These are phyloP conservation scores for Mantis religiosa DNA, from an alignment of 2,888 invertebrate genomes.

Conservation along the genomic window DNA sequence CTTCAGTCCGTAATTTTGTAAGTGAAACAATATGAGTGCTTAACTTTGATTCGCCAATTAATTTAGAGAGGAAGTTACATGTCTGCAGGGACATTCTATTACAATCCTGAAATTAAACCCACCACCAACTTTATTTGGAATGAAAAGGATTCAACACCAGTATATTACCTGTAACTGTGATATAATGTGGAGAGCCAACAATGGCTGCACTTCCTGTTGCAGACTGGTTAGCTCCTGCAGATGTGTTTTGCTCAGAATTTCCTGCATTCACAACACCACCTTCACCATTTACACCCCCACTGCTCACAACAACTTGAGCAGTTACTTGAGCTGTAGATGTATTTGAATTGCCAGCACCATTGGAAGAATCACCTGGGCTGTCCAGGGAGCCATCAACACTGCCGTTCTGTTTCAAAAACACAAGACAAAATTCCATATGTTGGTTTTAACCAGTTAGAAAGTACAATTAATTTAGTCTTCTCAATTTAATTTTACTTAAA, in stretches of 20 bases:
- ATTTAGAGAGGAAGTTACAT: no score
- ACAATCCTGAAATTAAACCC: neutral
- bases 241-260: constrained; percentile 48
- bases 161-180: constrained; percentile 63
- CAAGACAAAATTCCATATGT: neutral
- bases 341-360: constrained; percentile 43
- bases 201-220: constrained; percentile 46
- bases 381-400: constrained; percentile 48
- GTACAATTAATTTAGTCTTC: no score
- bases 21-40: no score
- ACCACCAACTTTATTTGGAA: neutral
- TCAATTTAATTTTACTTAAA: no score
- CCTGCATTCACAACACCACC: constrained; percentile 35
- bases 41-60: no score
- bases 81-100: no score
- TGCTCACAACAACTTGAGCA: constrained; percentile 46
- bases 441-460: no score
- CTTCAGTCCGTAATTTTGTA: no score
- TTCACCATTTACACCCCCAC: neutral
- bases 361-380: constrained; percentile 55
- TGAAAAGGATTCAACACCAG: neutral
- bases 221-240: constrained; percentile 49
- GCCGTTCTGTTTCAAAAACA: constrained; percentile 28
- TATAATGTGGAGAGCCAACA: constrained; percentile 56
- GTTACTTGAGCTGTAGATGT: constrained; percentile 45